Base-by-base conservation (phyloP, 2,888 invertebrate genomes). In the Beris chalybata region DNA sequence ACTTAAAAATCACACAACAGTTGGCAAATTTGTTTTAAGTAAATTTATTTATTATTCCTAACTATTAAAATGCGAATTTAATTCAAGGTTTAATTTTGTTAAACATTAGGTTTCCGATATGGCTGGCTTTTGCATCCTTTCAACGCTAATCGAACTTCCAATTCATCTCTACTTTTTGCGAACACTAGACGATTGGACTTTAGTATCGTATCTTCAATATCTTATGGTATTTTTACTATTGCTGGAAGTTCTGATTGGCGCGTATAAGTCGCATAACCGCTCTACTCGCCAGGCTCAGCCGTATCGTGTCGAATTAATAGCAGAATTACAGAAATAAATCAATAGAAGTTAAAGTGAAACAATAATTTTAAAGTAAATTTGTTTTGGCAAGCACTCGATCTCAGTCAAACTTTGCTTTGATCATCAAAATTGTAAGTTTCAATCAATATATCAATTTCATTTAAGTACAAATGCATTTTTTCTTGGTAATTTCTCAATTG, bases 101-200 rank as follows among this genome's bases (percentile, higher is more conserved):
- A 22, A 22, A 65, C 84, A 45, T 22, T 81, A 95, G 94, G 90
- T 95, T 72, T 92, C 94, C 47, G 94, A 95, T 80, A 80, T 96
- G 73, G 93, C 95, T 58, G 92, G 93, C 53, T 95, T 94, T 77
- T 90, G 95, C 85, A 87, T 96, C 78, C 80, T 95, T 65, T 92
- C 94, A 0, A 81, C 91, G 13, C 82, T 97, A 38, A 85, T 97
- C 73, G 93, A 95, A 81, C 81, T 94, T 72, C 97, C 97, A 4
- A 82, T 95, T 44, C 87, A 92, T 73, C 82, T 88, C 57, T 92
- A 93, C 74, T 84, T 95, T 29, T 73, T 74, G 11, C 55, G 43
- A 13, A 70, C 69, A 12, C 69, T 67, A 13, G 67, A 70, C 4
- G 48, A 5, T 54, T 69, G 3, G 67, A 68, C 45, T 47, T 63